Evolutionary conservation across 2,888 invertebrate species (phyloP).

Genomic region (Tillus elongatus): DNA sequence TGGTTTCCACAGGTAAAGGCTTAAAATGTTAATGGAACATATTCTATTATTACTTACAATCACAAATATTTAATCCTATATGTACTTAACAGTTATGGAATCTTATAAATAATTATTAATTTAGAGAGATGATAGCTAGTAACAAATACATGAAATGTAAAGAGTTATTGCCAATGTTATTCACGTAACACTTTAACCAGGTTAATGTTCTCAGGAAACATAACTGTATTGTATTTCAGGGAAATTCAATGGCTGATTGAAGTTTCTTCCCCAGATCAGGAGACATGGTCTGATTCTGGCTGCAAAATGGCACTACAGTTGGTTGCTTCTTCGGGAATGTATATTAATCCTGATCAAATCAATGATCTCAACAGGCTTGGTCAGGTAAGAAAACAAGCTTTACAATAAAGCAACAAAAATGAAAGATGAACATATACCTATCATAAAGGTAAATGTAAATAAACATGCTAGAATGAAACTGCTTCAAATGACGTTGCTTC

Average conservation of each 20-base stretch:
- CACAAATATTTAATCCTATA: no score
- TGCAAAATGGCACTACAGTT: constrained; percentile 35
- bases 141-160: no score
- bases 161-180: no score
- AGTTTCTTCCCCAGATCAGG: constrained; percentile 25
- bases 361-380: constrained; percentile 36
- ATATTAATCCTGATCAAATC: constrained; percentile 42
- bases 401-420: not conserved
- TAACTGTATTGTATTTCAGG: constrained; percentile 27
- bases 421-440: no score
- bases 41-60: no score
- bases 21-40: not conserved
- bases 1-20: constrained; percentile 42
- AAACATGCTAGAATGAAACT: no score
- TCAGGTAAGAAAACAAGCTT: constrained; percentile 26
- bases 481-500: no score
- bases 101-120: no score
- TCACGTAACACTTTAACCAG: no score
- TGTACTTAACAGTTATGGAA: no score
- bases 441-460: no score
- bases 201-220: constrained; percentile 5
- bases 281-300: constrained; percentile 24
- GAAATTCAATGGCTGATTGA: constrained; percentile 43
- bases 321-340: constrained; percentile 37
- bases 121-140: no score